phyloP scores from a whole-genome alignment of 2,797 vertebrate species.

The Octomys mimax region DNA sequence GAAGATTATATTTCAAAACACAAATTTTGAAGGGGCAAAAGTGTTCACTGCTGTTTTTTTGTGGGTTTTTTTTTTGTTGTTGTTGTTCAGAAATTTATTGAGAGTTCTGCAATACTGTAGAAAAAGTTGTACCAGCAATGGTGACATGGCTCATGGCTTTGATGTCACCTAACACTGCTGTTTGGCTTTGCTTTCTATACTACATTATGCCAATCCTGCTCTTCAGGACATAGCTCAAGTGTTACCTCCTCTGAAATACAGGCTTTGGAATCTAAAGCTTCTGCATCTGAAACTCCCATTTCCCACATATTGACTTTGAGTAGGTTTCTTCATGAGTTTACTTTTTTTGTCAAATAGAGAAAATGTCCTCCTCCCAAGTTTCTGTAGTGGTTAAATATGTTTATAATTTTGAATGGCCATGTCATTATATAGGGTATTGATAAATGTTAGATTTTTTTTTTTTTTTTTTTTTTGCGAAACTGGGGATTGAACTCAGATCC shows the following conservation, averaged over 20 bases:
- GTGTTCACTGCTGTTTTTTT: background rate
- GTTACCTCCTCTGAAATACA: background rate
- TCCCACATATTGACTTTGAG: background rate
- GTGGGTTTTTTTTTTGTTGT: background rate
- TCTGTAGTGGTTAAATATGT: background rate
- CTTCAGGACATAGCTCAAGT: background rate
- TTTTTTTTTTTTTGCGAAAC: background rate
- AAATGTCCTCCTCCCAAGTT: background rate
- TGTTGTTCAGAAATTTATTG: no score
- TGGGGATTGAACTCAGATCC: no score
- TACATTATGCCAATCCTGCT: background rate
- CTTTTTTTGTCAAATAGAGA: slow-evolving; percentile 25
- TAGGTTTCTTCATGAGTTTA: slow-evolving; percentile 41
- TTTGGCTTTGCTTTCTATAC: background rate
- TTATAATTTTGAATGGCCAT: slow-evolving; percentile 15
- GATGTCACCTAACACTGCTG: no score
- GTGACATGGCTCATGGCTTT: no score
- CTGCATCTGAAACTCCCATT: background rate
- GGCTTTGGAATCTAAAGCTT: slow-evolving; percentile 36
- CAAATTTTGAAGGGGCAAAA: background rate
- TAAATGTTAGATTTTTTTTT: background rate
- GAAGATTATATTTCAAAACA: background rate
- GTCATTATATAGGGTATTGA: background rate
- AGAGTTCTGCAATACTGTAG: no score
- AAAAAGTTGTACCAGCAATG: no score